Base-by-base conservation (phyloP, 2,797 vertebrate genomes). In the Champsocephalus esox region DNA sequence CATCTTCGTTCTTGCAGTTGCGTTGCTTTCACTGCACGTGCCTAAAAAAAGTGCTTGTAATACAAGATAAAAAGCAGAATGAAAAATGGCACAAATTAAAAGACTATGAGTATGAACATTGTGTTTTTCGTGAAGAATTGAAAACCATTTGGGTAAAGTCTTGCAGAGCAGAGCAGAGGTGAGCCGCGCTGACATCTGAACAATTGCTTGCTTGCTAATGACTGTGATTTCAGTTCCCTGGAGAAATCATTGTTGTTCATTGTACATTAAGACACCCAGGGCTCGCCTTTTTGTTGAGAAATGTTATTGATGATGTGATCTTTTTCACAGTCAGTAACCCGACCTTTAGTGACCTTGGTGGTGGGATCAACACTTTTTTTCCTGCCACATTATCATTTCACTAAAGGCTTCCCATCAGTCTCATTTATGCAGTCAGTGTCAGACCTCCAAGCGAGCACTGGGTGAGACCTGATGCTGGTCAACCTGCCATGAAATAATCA, bases 81-180 rank as follows among this genome's bases (percentile, higher is more conserved):
- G 83, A 88, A 84, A 89, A 89, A 92, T 86, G 58, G 8, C 41
- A 79, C 14, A 61, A 75, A 90, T 89, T 87, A 89, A 84, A 80
- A 80, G 46, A 69, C n/a, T 38, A 24, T 66, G 62, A 77, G 83
- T 28, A 50, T 34, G 63, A 66, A 86, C 68, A 46, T 72, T 21
- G 49, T 76, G 61, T 21, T 63, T 80, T 63, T 69, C 34, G 61
- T 48, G 9, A 60, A 38, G 65, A 70, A 82, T 45, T 66, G 73
- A 72, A 87, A 84, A 64, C 61, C 32, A 32, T 86, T 80, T 44
- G 1, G 24, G 66, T 45, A 51, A 60, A 50, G n/a, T 2, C 9
- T 14, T 14, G 38, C 34, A 19, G 9, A 62, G 67, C 66, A 46
- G 75, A 75, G 65, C 66, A 34, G 69, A 77, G 65, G 72, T 87